Conservation (phyloP, 2,113 vertebrate genomes). For the Aleadryas rufinucha region DNA sequence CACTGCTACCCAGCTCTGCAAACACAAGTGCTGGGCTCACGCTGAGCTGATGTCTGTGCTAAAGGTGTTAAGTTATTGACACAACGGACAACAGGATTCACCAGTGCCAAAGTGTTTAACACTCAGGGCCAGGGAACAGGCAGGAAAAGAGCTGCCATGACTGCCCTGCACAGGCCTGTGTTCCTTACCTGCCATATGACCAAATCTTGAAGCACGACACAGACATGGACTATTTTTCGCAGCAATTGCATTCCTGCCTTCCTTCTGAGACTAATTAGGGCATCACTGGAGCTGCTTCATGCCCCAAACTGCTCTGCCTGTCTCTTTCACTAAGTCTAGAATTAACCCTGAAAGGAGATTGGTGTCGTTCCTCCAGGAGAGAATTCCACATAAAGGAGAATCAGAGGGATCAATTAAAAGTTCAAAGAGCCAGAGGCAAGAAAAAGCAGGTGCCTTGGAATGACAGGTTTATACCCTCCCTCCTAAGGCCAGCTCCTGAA, state of each 20-base stretch:
- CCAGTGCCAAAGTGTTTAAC: neutral
- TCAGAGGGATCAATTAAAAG: neutral
- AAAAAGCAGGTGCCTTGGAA: neutral
- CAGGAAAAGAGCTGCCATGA: neutral
- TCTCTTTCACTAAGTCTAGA: neutral
- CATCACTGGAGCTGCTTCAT: neutral
- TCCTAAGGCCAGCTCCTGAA: neutral
- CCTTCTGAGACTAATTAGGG: neutral
- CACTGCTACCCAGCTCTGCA: too few relatives aligned
- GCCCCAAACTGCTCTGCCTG: neutral
- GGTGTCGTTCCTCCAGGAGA: neutral
- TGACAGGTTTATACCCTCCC: neutral
- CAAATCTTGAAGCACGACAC: neutral
- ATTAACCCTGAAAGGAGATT: neutral
- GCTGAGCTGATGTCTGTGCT: neutral
- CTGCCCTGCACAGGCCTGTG: rapidly evolving
- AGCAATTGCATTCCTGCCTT: neutral
- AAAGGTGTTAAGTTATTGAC: rapidly evolving
- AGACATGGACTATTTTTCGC: neutral
- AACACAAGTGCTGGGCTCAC: neutral
- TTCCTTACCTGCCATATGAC: neutral
- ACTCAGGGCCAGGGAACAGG: neutral
- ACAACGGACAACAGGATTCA: neutral
- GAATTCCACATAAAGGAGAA: neutral
- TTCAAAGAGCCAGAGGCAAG: neutral